phyloP scores from a whole-genome alignment of 2,888 invertebrate species.

The Buathra laborator region DNA sequence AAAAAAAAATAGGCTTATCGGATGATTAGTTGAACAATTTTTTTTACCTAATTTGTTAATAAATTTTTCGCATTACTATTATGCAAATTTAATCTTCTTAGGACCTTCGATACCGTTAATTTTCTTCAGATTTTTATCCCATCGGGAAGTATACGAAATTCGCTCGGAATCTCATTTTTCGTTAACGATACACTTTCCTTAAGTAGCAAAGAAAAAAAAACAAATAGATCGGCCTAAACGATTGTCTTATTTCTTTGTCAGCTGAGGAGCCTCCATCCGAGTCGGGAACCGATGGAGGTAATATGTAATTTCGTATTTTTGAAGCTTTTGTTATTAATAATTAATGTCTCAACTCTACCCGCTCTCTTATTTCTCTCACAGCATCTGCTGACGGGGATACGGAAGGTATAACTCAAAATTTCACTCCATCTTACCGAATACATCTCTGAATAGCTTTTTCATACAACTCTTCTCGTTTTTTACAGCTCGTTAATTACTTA shows the following conservation, averaged over 20 bases:
- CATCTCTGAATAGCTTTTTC: slow-evolving; percentile 19
- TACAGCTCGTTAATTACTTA: slow-evolving; percentile 45
- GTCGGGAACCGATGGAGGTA: slow-evolving; percentile 60
- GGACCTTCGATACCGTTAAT: too few species aligned
- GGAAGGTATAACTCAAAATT: slow-evolving; percentile 68
- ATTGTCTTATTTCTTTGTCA: slow-evolving; percentile 13
- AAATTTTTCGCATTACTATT: too few species aligned
- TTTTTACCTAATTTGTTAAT: too few species aligned
- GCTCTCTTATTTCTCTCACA: slow-evolving; percentile 66
- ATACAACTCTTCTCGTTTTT: slow-evolving; percentile 20
- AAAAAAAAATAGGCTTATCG: too few species aligned
- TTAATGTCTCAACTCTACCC: slow-evolving; percentile 33
- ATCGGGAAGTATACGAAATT: too few species aligned
- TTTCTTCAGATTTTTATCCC: too few species aligned
- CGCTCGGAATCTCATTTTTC: too few species aligned
- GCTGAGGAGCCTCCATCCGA: slow-evolving; percentile 63
- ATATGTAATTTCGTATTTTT: slow-evolving; percentile 27
- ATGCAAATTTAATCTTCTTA: too few species aligned
- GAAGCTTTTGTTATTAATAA: slow-evolving; percentile 32
- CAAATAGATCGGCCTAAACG: not conserved
- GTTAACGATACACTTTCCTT: not conserved
- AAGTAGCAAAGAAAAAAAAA: not conserved
- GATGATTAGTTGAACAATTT: too few species aligned
- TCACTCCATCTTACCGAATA: slow-evolving; percentile 24
- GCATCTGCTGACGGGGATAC: slow-evolving; percentile 62